Conservation (phyloP, 2,113 vertebrate species). For the Rattus norvegicus region GRCr8 NC_086026.1:31697501-31698000, state of each 20-base stretch:
- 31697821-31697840: not conserved
- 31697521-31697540: not conserved
- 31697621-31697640: not conserved
- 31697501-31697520: not conserved
- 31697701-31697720: not conserved
- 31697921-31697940: not conserved
- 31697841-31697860: not conserved
- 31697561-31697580: not conserved
- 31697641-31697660: not conserved
- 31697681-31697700: not conserved
- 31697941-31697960: constrained; percentile 24
- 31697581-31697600: not conserved
- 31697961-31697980: constrained; percentile 3
- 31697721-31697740: not conserved
- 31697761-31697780: not conserved
- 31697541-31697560: not conserved
- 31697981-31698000: not conserved
- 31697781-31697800: not conserved
- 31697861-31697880: not conserved
- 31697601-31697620: no score
- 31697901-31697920: not conserved
- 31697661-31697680: not conserved
- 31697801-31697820: not conserved
- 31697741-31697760: not conserved
- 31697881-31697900: not conserved